phyloP scores from a whole-genome alignment of 2,113 vertebrate genomes.

The Dipodomys merriami region DNA sequence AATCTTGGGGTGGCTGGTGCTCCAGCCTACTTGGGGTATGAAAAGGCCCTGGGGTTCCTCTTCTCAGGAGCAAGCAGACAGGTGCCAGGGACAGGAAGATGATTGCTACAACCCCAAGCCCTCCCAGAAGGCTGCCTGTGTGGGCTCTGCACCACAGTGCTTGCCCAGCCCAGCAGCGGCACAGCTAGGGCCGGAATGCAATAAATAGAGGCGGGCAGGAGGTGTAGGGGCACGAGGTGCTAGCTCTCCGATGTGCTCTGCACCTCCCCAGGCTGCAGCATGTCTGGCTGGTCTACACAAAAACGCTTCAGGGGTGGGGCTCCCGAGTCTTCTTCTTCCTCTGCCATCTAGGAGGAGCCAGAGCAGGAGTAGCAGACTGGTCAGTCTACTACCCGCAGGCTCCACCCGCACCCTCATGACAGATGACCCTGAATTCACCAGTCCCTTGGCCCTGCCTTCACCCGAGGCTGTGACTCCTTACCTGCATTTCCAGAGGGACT shows the following conservation, averaged over 20 bases:
- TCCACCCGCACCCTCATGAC: neutral
- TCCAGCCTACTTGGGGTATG: slow-evolving; percentile 48
- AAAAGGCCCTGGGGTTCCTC: slow-evolving; percentile 46
- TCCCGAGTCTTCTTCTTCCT: slow-evolving; percentile 90
- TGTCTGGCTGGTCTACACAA: slow-evolving; percentile 91
- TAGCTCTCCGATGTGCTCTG: slow-evolving; percentile 88
- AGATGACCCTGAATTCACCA: neutral
- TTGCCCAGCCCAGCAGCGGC: slow-evolving; percentile 68
- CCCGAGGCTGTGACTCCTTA: slow-evolving; percentile 68
- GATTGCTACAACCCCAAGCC: slow-evolving; percentile 17
- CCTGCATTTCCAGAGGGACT: slow-evolving; percentile 89
- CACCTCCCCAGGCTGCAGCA: slow-evolving; percentile 80
- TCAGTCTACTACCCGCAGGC: neutral
- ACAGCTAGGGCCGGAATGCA: slow-evolving; percentile 80
- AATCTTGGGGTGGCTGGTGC: slow-evolving; percentile 16
- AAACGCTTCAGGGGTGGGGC: slow-evolving; percentile 95
- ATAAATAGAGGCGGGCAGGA: slow-evolving; percentile 85
- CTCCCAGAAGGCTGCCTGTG: slow-evolving; percentile 57
- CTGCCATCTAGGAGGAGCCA: slow-evolving; percentile 80
- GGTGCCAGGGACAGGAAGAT: slow-evolving; percentile 59
- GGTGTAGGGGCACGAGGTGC: slow-evolving; percentile 62
- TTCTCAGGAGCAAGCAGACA: slow-evolving; percentile 65
- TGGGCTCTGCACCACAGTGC: slow-evolving; percentile 67
- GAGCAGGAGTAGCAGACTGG: neutral
- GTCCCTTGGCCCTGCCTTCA: neutral